Evolutionary conservation across 2,113 vertebrate species (phyloP), one percentile per base, ranked within the genome.

Genomic region (Macrotus californicus): DNA sequence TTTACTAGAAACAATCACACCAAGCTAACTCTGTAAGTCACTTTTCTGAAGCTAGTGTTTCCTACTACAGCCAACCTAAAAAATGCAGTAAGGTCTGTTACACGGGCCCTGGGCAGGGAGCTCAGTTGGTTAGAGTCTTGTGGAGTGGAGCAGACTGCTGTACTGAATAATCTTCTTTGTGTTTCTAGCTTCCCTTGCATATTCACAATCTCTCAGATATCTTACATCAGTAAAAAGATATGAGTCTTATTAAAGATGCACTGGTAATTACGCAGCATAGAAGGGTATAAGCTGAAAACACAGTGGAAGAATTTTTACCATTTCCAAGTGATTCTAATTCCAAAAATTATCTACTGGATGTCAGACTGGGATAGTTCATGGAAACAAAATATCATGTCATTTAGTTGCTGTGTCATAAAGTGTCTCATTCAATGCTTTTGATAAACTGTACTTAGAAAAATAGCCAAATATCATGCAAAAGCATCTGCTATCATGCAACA

Each of bases 401-500:
- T 91, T 64, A 89, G 54, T 54, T 31, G 50, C 34, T 16, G 13
- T 67, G 54, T 43, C 26, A 75, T 22, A 66, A 48, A 52, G 39
- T 29, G 36, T 31, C 54, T 48, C n/a, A 70, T n/a, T 52, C 75
- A 87, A 48, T 52, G 29, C 18, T 69, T 82, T 70, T 75, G 43
- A 69, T 69, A 79, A 70, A 66, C 89, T n/a, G 14, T 66, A 41
- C 34, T 59, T 85, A 92, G 76, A 64, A 89, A 86, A 91, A 75
- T 19, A 90, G 29, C 2, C 50, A 54, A 69, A 22, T 48, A 91
- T 69, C 26, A 41, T 54, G 13, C 36, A 67, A 82, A 12, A 56
- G 59, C 22, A 52, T 81, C 21, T 84, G 12, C 56, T 94, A 85
- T 39, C 36, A 77, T 86, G 96, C 46, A 97, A 97, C 84, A 96